These are phyloP conservation scores for Tetramorium simillimum DNA, from an alignment of 1,140 invertebrate species.

Conservation along the genomic window DNA sequence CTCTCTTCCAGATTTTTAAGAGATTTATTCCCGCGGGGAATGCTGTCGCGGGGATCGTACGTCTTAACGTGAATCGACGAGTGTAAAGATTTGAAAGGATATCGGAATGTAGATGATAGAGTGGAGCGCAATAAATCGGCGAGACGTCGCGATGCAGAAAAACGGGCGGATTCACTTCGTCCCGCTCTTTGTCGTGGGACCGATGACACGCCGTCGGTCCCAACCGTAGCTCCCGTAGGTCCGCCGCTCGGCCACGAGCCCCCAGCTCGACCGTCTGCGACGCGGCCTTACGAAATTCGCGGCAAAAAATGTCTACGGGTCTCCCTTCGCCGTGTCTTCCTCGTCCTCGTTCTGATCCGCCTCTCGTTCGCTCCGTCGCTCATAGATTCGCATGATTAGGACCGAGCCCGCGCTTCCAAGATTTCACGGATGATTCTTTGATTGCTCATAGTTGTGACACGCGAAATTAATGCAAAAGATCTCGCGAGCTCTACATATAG, in stretches of 20 bases:
- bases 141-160: constrained; percentile 70
- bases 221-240: constrained; percentile 63
- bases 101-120: constrained; percentile 67
- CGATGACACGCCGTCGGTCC: constrained; percentile 70
- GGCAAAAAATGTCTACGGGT: constrained; percentile 64
- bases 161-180: constrained; percentile 66
- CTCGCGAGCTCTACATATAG: background rate
- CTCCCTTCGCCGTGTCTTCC: constrained; percentile 49
- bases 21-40: background rate
- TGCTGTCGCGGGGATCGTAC: background rate
- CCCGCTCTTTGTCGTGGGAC: constrained; percentile 71
- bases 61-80: constrained; percentile 23
- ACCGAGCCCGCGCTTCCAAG: constrained; percentile 37
- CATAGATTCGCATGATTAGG: constrained; percentile 40
- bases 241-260: constrained; percentile 66
- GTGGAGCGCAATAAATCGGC: constrained; percentile 71
- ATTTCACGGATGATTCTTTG: constrained; percentile 5
- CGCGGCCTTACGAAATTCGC: constrained; percentile 69
- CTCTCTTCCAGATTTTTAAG: background rate
- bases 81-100: constrained; percentile 64
- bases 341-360: background rate
- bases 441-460: constrained; percentile 12
- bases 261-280: constrained; percentile 64
- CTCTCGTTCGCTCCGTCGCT: background rate
- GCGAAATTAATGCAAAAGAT: constrained; percentile 5